Evolutionary conservation across 2,888 invertebrate species (phyloP).

Genomic region (Blastobasis adustella): DNA sequence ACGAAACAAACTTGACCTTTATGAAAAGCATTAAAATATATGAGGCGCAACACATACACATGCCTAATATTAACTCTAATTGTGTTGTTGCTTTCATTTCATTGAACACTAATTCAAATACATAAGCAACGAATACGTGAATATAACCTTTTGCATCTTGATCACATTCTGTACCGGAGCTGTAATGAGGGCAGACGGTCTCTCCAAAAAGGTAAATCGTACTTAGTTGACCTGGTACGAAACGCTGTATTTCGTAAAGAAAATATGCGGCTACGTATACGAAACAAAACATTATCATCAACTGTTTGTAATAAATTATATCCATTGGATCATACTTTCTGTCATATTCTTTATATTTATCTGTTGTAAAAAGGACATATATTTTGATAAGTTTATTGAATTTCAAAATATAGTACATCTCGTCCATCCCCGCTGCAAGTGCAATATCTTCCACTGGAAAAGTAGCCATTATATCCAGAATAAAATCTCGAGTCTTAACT

Average conservation of each 20-base stretch:
- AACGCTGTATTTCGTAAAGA: background rate
- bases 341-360: slow-evolving; percentile 24
- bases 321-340: slow-evolving; percentile 25
- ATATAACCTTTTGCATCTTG: background rate
- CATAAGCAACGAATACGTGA: background rate
- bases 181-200: background rate
- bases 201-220: background rate
- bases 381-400: slow-evolving; percentile 34
- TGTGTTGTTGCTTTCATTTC: background rate
- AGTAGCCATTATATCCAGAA: no score
- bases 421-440: slow-evolving; percentile 3
- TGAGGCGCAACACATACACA: slow-evolving; percentile 13
- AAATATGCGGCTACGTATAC: background rate
- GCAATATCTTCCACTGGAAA: no score
- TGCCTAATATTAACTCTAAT: background rate
- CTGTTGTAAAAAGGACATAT: slow-evolving; percentile 25
- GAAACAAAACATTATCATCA: background rate
- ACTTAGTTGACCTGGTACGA: no score
- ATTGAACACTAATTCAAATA: background rate
- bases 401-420: slow-evolving; percentile 25
- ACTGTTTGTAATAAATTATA: background rate
- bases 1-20: slow-evolving; percentile 29
- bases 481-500: no score
- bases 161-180: background rate
- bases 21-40: slow-evolving; percentile 28